Percentiles rank a stretch among this genome's conserved stretches.
phyloP scores from a whole-genome alignment of 2,113 vertebrate species.

The Atherinomorus stipes region DNA sequence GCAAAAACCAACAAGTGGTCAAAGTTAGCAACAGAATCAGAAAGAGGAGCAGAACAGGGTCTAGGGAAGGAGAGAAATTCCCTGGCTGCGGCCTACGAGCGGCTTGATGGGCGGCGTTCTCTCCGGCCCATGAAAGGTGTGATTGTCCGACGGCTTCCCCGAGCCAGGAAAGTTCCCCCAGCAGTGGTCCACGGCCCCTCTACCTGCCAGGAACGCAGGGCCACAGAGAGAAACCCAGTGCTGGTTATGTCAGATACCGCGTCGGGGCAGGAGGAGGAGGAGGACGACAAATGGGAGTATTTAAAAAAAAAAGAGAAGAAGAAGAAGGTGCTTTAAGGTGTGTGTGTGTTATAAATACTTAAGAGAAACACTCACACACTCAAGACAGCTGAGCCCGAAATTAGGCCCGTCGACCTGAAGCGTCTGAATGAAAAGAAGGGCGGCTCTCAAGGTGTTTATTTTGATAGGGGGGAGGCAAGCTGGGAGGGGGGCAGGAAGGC shows the following conservation, averaged over 20 bases:
- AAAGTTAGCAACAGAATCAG: conserved; percentile 40
- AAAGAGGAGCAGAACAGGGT: conserved; percentile 45
- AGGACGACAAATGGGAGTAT: not conserved
- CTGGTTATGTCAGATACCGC: conserved; percentile 75
- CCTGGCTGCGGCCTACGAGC: conserved; percentile 49
- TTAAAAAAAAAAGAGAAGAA: conserved; percentile 1
- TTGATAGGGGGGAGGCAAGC: conserved; percentile 74
- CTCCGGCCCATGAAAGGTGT: conserved; percentile 83
- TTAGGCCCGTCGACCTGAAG: conserved; percentile 44
- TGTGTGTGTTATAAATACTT: conserved; percentile 74
- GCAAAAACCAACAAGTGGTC: conserved; percentile 24
- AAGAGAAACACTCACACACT: conserved; percentile 30
- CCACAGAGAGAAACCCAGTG: conserved; percentile 55
- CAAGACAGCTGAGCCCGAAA: conserved; percentile 62
- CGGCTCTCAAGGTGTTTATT: conserved; percentile 81
- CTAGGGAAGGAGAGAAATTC: conserved; percentile 68
- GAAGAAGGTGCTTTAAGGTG: conserved; percentile 43
- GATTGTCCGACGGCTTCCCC: conserved; percentile 80
- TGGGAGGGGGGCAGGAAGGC: conserved; percentile 15
- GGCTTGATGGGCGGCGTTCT: conserved; percentile 75
- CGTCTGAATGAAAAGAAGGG: conserved; percentile 72
- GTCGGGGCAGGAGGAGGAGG: conserved; percentile 3
- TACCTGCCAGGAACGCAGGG: conserved; percentile 79
- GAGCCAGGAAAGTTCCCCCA: conserved; percentile 86
- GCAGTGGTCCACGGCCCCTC: conserved; percentile 74